A percentile compares a stretch with the other conserved stretches of the same genome.
Conservation (phyloP, 2,797 vertebrate species). For the Chromobotia macracanthus region DNA sequence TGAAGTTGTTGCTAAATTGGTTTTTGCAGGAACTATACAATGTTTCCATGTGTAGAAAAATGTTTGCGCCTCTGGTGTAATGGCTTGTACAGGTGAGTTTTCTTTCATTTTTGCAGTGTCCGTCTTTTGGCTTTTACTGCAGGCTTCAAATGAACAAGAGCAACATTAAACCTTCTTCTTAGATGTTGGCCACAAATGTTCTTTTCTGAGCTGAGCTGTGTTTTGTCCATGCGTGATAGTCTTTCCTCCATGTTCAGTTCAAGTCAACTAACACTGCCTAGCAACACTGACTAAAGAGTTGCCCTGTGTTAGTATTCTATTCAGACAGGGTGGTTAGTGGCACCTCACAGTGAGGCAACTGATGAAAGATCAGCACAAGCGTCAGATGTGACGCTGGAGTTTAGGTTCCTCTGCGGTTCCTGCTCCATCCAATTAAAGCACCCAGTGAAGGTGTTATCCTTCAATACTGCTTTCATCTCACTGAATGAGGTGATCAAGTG, state of each 20-base stretch:
- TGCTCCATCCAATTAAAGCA: constrained; percentile 31
- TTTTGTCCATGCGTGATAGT: background rate
- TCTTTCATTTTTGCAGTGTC: constrained; percentile 27
- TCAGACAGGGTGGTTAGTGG: background rate
- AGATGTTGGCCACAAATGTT: too few species aligned
- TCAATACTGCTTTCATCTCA: constrained; percentile 36
- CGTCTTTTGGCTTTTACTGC: constrained; percentile 8
- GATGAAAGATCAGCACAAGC: constrained; percentile 4
- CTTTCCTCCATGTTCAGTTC: background rate
- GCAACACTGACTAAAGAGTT: background rate
- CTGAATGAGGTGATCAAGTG: constrained; percentile 35
- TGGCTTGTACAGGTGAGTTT: constrained; percentile 17
- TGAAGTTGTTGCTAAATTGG: background rate
- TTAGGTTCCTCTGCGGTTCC: constrained; percentile 1
- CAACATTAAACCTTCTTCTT: too few species aligned
- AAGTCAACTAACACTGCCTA: constrained; percentile 16
- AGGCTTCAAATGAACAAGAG: constrained; percentile 10
- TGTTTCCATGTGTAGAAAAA: background rate
- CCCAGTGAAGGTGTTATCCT: constrained; percentile 39
- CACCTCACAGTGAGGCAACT: constrained; percentile 5
- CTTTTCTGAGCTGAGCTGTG: background rate
- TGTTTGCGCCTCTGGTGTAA: constrained; percentile 22
- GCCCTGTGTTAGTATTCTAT: background rate
- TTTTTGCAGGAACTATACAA: background rate
- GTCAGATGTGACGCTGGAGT: background rate